Evolutionary conservation across 1,140 invertebrate genomes (phyloP).

Genomic region (Pogonomyrmex californicus): DNA sequence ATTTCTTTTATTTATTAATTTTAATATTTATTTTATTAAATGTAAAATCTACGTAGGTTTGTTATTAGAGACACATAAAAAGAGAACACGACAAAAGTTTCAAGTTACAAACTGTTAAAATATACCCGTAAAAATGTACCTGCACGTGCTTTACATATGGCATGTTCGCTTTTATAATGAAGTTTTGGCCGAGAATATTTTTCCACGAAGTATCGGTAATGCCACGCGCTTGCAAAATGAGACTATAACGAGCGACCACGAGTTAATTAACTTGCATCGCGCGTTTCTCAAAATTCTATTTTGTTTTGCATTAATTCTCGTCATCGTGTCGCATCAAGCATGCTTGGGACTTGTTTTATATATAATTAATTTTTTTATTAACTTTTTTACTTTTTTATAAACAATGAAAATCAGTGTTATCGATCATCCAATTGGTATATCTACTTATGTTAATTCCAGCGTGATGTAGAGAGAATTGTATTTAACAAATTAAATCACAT

Average conservation of each 20-base stretch:
- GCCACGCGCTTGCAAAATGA: not conserved
- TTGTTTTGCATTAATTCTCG: conserved; percentile 16
- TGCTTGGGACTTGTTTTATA: not conserved
- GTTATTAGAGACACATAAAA: conserved; percentile 6
- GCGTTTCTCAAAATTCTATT: conserved; percentile 41
- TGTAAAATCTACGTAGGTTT: not conserved
- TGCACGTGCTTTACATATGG: not conserved
- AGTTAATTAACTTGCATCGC: conserved; percentile 53
- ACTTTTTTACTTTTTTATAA: conserved; percentile 31
- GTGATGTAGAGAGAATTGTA: not conserved
- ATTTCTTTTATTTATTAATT: not conserved
- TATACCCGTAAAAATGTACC: not conserved
- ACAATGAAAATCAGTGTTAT: not conserved
- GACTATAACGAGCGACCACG: conserved; percentile 29
- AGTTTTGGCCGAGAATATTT: conserved; percentile 31
- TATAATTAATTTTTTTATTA: conserved; percentile 18
- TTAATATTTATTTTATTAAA: not conserved
- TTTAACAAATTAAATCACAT: conserved; percentile 33
- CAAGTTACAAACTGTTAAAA: not conserved
- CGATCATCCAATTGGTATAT: not conserved
- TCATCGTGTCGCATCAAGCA: not conserved
- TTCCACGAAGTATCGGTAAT: conserved; percentile 35
- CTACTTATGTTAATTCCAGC: not conserved
- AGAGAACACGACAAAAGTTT: not conserved
- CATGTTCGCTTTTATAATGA: conserved; percentile 2